Base-by-base conservation (phyloP, 1,140 invertebrate genomes). In the Steinernema khuongi region DNA sequence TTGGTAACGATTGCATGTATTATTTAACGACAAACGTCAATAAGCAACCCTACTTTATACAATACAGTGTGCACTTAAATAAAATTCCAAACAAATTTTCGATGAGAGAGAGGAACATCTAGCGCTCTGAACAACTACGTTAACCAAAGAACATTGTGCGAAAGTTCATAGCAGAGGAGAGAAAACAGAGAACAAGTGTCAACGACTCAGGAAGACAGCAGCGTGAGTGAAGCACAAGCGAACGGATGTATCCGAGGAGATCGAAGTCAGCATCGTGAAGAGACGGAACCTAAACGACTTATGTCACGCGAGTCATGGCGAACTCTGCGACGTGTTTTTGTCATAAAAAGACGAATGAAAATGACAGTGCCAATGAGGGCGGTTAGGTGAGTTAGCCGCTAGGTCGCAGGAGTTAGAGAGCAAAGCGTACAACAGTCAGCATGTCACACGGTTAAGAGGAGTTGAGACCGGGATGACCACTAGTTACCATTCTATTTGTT, bases 401-500 rank as follows among this genome's bases (percentile, higher is more conserved):
- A n/a, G n/a, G n/a, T n/a, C n/a, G n/a, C n/a, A n/a, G n/a, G n/a
- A n/a, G n/a, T n/a, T n/a, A n/a, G n/a, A n/a, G n/a, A n/a, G n/a
- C n/a, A n/a, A n/a, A n/a, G n/a, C n/a, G n/a, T n/a, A n/a, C n/a
- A n/a, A n/a, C n/a, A n/a, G n/a, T n/a, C n/a, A n/a, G n/a, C n/a
- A n/a, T n/a, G n/a, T n/a, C n/a, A n/a, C n/a, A n/a, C n/a, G n/a
- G n/a, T n/a, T n/a, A n/a, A n/a, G n/a, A n/a, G 68, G 29, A 26
- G 41, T 31, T 26, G 41, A 31, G 28, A 50, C 1, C 26, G 19
- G 44, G 26, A 50, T 50, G 44, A 50, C 14, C n/a, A n/a, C 14
- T 14, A 14, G n/a, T 31, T 31, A 31, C 7, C 7, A 14, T 60
- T 14, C 22, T 22, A 44, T 32, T 74, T 28, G n/a, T 79, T 71